phyloP scores from a whole-genome alignment of 2,888 invertebrate species.

The Temnothorax rugatulus region DNA sequence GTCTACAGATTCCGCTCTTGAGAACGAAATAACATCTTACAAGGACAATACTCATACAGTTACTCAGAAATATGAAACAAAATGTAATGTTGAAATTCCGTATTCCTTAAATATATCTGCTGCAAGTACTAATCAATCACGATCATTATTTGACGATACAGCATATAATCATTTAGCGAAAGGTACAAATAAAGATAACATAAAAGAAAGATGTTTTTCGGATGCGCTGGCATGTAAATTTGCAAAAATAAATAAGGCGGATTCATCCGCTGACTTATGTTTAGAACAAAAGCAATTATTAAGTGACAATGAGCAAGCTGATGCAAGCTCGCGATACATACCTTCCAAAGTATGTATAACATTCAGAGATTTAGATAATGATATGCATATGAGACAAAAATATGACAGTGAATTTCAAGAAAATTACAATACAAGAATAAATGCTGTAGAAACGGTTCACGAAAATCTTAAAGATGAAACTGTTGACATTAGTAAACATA shows the following conservation, averaged over 20 bases:
- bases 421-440: not conserved
- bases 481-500: not conserved
- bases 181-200: not conserved
- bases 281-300: not conserved
- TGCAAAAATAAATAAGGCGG: not conserved
- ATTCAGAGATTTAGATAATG: constrained; percentile 1
- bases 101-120: constrained; percentile 48
- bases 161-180: not conserved
- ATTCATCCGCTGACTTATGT: not conserved
- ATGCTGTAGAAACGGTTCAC: not conserved
- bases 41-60: not conserved
- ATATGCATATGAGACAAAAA: not conserved
- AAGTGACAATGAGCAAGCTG: not conserved
- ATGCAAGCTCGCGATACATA: not conserved
- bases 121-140: constrained; percentile 39
- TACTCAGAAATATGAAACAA: constrained; percentile 18
- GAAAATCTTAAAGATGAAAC: not conserved
- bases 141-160: constrained; percentile 59
- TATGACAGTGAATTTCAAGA: not conserved
- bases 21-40: not conserved
- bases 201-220: not conserved
- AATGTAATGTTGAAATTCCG: not conserved
- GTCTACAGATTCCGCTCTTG: not conserved
- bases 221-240: not conserved
- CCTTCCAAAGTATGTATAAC: not conserved